phyloP scores from a whole-genome alignment of 2,113 vertebrate species.

The Ceyx melanurus region DNA sequence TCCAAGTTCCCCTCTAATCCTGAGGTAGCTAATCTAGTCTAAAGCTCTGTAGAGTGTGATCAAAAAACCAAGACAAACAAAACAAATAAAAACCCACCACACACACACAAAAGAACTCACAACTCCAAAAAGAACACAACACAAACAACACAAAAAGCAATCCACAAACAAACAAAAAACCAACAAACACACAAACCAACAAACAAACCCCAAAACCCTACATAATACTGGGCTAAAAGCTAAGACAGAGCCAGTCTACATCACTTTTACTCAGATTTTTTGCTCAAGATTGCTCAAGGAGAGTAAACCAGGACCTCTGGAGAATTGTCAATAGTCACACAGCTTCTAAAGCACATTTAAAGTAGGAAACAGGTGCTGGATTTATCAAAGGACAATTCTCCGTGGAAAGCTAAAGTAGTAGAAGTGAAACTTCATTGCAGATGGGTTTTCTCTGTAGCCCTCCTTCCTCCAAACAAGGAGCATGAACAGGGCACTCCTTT shows the following conservation, averaged over 20 bases:
- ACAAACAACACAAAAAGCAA: no score
- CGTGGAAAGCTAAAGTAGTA: neutral
- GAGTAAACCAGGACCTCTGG: neutral
- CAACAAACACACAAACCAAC: no score
- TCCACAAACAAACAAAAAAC: neutral
- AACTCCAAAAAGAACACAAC: no score
- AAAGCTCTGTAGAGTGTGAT: neutral
- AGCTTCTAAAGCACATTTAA: neutral
- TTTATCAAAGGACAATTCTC: neutral
- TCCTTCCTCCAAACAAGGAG: neutral
- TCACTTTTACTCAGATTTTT: neutral
- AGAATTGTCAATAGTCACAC: neutral
- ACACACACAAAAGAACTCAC: no score
- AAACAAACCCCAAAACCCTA: neutral
- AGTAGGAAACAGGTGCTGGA: neutral
- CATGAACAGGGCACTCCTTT: neutral
- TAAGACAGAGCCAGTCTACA: neutral
- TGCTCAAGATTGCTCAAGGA: neutral
- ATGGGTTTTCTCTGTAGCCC: neutral
- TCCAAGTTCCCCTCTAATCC: neutral
- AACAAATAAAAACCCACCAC: no score
- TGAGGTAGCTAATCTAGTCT: neutral
- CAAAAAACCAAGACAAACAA: neutral
- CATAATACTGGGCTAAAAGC: neutral
- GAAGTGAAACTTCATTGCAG: neutral